Conservation (phyloP, 2,113 vertebrate genomes). For the Bambusicola thoracicus region DNA sequence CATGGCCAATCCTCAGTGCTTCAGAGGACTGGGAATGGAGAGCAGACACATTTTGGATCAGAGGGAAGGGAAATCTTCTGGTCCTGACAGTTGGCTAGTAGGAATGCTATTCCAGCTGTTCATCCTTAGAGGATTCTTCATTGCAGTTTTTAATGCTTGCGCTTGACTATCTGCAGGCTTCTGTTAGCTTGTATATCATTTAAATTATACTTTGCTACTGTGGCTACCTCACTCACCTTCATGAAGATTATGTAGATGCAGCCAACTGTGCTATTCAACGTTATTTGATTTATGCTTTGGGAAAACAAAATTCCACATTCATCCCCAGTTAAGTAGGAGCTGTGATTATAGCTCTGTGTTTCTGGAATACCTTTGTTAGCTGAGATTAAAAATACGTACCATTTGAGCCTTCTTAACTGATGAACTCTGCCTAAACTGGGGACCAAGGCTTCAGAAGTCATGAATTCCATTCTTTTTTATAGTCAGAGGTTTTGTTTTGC, state of each 20-base stretch:
- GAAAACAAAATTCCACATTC: neutral
- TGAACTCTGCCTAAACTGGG: neutral
- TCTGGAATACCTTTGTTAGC: neutral
- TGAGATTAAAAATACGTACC: neutral
- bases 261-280: neutral
- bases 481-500: neutral
- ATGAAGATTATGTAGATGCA: rapidly evolving
- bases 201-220: neutral
- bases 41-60: neutral
- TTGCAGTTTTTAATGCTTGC: neutral
- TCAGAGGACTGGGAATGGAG: neutral
- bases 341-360: neutral
- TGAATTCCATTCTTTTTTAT: neutral
- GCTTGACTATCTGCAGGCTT: neutral
- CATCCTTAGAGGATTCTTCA: neutral
- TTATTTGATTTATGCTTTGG: neutral
- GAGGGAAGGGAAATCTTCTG: neutral
- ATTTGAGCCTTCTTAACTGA: neutral
- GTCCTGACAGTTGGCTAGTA: neutral
- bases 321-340: rapidly evolving
- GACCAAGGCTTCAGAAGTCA: neutral
- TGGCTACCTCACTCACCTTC: neutral
- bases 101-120: neutral
- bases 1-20: neutral
- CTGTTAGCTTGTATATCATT: neutral